These are phyloP conservation scores for Hydrolagus colliei DNA, from an alignment of 2,797 vertebrate genomes.

Conservation along the genomic window DNA sequence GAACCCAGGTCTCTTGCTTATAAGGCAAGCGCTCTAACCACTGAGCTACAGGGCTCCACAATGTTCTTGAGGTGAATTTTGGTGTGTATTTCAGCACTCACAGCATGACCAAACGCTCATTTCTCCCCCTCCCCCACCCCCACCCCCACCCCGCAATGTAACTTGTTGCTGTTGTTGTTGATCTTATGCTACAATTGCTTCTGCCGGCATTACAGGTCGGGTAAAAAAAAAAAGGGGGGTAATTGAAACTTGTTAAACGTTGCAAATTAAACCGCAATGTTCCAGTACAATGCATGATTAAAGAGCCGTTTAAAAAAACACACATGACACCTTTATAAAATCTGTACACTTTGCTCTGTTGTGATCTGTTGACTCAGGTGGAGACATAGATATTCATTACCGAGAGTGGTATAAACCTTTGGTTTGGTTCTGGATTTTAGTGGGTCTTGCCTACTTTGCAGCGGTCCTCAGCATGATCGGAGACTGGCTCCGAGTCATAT, in stretches of 20 bases:
- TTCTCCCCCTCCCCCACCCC: too few species aligned
- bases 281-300: not conserved
- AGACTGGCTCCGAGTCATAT: constrained; percentile 90
- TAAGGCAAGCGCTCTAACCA: too few species aligned
- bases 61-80: not conserved
- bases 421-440: constrained; percentile 98
- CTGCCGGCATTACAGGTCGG: not conserved
- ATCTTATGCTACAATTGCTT: not conserved
- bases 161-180: too few species aligned
- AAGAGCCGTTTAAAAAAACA: not conserved
- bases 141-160: too few species aligned
- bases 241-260: not conserved
- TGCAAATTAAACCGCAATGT: not conserved
- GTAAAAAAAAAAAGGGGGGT: too few species aligned
- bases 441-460: constrained; percentile 93
- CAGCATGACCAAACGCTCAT: not conserved
- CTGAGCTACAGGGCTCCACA: too few species aligned
- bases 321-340: not conserved
- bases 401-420: constrained; percentile 92
- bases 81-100: not conserved
- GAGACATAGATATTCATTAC: constrained; percentile 76
- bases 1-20: too few species aligned
- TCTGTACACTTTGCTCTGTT: constrained; percentile 1
- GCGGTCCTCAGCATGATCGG: constrained; percentile 98
- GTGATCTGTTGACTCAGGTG: constrained; percentile 62